These are phyloP conservation scores for Cydia amplana DNA, from an alignment of 1,140 invertebrate genomes.

Conservation along the genomic window DNA sequence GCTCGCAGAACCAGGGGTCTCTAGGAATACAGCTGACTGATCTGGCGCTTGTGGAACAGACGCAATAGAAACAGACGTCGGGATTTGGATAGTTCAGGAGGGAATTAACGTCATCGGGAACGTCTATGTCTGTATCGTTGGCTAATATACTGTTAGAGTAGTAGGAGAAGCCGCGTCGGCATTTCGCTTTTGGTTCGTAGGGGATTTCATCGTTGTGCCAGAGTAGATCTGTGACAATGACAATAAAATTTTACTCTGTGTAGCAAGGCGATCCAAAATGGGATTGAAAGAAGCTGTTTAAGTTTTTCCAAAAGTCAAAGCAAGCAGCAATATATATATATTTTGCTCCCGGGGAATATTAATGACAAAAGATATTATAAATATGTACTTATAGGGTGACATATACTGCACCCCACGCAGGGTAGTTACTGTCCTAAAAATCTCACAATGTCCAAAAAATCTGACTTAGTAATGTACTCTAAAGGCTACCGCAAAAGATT, in stretches of 20 bases:
- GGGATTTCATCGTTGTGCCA: slow-evolving; percentile 74
- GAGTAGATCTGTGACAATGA: slow-evolving; percentile 56
- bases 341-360: too few relatives aligned
- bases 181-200: slow-evolving; percentile 54
- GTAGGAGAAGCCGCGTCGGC: slow-evolving; percentile 57
- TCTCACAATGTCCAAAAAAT: too few relatives aligned
- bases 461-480: too few relatives aligned
- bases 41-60: slow-evolving; percentile 52
- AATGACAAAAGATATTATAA: too few relatives aligned
- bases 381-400: too few relatives aligned
- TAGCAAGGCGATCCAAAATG: too few relatives aligned
- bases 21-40: slow-evolving; percentile 52
- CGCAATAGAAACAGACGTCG: slow-evolving; percentile 58
- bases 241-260: not conserved
- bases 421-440: too few relatives aligned
- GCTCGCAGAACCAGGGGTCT: slow-evolving; percentile 58
- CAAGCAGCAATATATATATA: too few relatives aligned
- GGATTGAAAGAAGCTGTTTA: too few relatives aligned
- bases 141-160: slow-evolving; percentile 59
- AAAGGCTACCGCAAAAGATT: too few relatives aligned
- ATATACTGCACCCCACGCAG: too few relatives aligned
- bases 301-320: too few relatives aligned
- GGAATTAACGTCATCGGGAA: slow-evolving; percentile 48
- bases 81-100: slow-evolving; percentile 52
- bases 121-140: slow-evolving; percentile 56